Evolutionary conservation across 1,140 invertebrate genomes (phyloP).

Genomic region (Drosophila bipectinata): DNA sequence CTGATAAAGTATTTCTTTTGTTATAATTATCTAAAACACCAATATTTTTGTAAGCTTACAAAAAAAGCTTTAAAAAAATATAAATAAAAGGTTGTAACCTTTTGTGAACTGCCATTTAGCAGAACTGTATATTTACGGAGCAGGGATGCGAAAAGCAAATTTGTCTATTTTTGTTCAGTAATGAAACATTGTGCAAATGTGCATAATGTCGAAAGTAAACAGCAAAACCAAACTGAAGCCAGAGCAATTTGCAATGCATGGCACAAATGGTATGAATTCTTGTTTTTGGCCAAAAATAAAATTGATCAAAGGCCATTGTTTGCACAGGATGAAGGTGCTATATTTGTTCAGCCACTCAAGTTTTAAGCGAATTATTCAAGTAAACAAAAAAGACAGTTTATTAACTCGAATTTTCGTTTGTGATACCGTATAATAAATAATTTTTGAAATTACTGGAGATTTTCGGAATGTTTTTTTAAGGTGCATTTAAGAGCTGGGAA

Average conservation of each 20-base stretch:
- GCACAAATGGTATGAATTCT: constrained; percentile 29
- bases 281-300: constrained; percentile 45
- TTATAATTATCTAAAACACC: neutral
- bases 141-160: constrained; percentile 33
- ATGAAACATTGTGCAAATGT: constrained; percentile 56
- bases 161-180: constrained; percentile 61
- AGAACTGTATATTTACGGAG: constrained; percentile 16
- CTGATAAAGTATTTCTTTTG: neutral
- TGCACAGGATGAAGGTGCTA: constrained; percentile 22
- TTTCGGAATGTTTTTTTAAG: neutral
- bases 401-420: too few relatives aligned
- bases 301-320: constrained; percentile 73
- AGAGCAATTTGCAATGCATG: constrained; percentile 29
- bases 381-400: neutral
- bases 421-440: too few relatives aligned
- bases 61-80: neutral
- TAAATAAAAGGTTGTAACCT: neutral
- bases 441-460: too few relatives aligned
- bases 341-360: constrained; percentile 44
- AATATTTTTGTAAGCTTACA: neutral
- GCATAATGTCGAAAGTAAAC: constrained; percentile 39
- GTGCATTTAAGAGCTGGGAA: neutral
- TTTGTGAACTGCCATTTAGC: constrained; percentile 8
- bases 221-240: constrained; percentile 28
- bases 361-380: neutral